phyloP scores from a whole-genome alignment of 2,113 vertebrate species.

The Stictonetta naevosa region DNA sequence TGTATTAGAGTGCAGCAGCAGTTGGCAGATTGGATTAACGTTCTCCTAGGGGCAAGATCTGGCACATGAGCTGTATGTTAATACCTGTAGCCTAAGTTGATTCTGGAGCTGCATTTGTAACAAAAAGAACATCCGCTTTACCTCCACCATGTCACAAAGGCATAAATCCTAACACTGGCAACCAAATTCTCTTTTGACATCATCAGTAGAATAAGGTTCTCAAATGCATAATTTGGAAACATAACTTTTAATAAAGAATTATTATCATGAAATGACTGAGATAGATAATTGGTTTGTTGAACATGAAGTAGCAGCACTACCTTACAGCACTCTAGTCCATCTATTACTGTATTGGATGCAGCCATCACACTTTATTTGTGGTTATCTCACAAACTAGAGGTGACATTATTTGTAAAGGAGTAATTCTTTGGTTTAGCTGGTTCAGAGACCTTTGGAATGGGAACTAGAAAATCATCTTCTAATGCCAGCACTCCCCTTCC shows the following conservation, averaged over 20 bases:
- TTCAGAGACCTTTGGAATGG: not conserved
- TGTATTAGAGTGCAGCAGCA: constrained; percentile 45
- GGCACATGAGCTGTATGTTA: constrained; percentile 48
- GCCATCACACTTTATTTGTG: not conserved
- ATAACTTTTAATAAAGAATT: constrained; percentile 40
- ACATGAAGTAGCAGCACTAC: not conserved
- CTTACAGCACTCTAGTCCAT: not conserved
- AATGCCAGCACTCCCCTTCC: not conserved
- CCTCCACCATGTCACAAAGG: not conserved
- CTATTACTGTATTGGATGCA: not conserved
- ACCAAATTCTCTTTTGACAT: not conserved
- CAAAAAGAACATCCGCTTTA: not conserved
- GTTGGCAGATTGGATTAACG: constrained; percentile 71
- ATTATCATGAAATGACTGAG: not conserved
- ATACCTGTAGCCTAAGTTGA: constrained; percentile 26
- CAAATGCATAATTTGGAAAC: not conserved
- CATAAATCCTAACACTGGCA: not conserved
- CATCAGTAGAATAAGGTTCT: not conserved
- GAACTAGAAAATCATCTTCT: not conserved
- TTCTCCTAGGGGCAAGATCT: constrained; percentile 40
- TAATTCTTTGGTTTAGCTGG: not conserved
- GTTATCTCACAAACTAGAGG: not conserved
- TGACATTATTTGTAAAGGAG: accelerated
- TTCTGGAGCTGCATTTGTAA: not conserved
- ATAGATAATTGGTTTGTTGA: constrained; percentile 3